These are phyloP conservation scores for Panurus biarmicus DNA, from an alignment of 2,113 vertebrate species.

Conservation along the genomic window DNA sequence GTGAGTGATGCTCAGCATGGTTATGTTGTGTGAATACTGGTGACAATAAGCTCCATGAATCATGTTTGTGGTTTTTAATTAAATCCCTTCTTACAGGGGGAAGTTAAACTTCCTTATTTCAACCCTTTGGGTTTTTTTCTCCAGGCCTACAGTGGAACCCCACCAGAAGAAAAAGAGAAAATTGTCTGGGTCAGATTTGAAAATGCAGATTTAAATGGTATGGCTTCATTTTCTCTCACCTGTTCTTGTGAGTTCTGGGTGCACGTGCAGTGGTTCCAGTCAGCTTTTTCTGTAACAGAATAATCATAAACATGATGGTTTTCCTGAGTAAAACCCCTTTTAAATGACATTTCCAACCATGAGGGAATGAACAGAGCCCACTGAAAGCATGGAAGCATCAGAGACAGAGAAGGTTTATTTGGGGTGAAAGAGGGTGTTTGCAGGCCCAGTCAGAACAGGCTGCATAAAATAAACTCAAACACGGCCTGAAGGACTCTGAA, in stretches of 20 bases:
- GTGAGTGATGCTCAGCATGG: not conserved
- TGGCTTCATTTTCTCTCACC: not conserved
- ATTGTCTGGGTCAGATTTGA: conserved; percentile 97
- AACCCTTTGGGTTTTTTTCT: not conserved
- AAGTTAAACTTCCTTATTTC: not conserved
- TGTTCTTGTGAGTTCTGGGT: not conserved
- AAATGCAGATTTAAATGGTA: conserved; percentile 94
- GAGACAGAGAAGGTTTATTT: not conserved
- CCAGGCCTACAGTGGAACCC: conserved; percentile 89
- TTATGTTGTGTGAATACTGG: not conserved
- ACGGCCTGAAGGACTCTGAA: not conserved
- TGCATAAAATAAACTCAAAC: not conserved
- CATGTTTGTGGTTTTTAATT: not conserved
- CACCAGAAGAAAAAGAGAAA: conserved; percentile 95
- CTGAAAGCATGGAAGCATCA: not conserved
- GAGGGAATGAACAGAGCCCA: not conserved
- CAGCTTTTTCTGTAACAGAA: not conserved
- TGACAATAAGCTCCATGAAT: not conserved
- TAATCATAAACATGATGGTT: not conserved
- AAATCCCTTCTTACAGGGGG: not conserved
- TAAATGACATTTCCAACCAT: not conserved
- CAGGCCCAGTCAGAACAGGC: not conserved
- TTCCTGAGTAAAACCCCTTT: not conserved
- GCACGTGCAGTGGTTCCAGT: not conserved
- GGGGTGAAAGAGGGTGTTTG: not conserved